phyloP scores from a whole-genome alignment of 2,113 vertebrate genomes.

The Megalops atlanticus region DNA sequence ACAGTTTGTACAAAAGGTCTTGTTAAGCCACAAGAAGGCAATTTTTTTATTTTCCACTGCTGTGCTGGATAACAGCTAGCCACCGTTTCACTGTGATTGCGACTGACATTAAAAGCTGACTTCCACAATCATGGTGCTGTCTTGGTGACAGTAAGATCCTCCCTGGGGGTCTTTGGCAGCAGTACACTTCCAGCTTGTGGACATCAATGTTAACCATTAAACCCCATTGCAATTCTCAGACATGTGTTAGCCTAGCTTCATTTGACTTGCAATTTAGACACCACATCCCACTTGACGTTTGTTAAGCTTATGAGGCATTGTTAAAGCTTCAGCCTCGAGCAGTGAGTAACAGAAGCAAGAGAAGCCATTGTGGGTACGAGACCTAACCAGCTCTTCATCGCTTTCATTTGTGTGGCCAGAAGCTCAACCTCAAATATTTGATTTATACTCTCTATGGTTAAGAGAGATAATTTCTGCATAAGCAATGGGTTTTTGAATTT shows the following conservation, averaged over 20 bases:
- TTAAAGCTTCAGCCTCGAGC: not conserved
- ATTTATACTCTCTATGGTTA: constrained; percentile 18
- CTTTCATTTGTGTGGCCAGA: not conserved
- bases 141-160: not conserved
- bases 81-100: not conserved
- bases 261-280: not conserved
- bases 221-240: too few species aligned
- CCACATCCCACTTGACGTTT: not conserved
- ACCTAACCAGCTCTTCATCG: not conserved
- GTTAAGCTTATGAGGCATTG: not conserved
- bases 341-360: not conserved
- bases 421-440: constrained; percentile 10
- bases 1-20: not conserved
- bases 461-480: not conserved
- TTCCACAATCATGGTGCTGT: not conserved
- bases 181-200: not conserved
- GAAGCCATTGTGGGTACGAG: constrained; percentile 4
- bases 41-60: not conserved
- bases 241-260: not conserved
- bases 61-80: not conserved
- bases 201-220: not conserved
- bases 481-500: not conserved
- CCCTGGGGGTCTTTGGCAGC: not conserved
- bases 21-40: not conserved
- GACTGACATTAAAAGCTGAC: not conserved